Evolutionary conservation across 2,888 invertebrate species (phyloP), one percentile per base, ranked within the genome.

Genomic region (Drosophila birchii): DNA sequence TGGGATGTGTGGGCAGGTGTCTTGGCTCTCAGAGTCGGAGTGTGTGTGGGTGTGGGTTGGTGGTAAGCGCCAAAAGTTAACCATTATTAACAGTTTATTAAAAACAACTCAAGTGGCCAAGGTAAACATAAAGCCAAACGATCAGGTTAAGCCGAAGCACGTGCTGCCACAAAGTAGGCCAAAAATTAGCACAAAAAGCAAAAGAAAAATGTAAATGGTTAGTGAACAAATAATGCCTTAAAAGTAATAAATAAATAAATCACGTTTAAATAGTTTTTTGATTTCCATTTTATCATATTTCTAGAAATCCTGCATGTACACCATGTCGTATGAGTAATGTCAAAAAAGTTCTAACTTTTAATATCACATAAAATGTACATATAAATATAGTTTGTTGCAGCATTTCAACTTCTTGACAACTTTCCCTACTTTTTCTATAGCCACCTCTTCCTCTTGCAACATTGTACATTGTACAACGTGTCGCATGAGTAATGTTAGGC

Each of bases 71-170:
- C 75, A 78, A 81, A 72, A 78, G 32, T 61, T 43, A 47, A 59
- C 67, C 74, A 81, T 81, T 82, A 81, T 73, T 62, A 84, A 81
- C 73, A 71, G 88, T 75, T 84, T 69, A 70, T 75, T 23, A 62
- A 57, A 75, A 75, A 62, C 55, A 63, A 57, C 55, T 68, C 47
- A 62, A 57, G 43, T 60, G 57, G 51, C 64, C 70, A 71, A 43
- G 67, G 75, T 59, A 47, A 54, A 64, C 54, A 64, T 54, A 75
- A 44, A 38, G 49, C 41, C 1, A 38, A 38, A n/a, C 36, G 68
- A 67, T 47, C 45, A 23, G n/a, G 26, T 16, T 68, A 68, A 68
- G 68, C 34, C 20, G 6, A 54, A 55, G 69, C 67, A 67, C 67
- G 67, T 67, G 67, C 69, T 67, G 45, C n/a, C 1, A 5, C 12